These are phyloP conservation scores for Seira sanloemensis DNA, from an alignment of 2,888 invertebrate species.

Conservation along the genomic window DNA sequence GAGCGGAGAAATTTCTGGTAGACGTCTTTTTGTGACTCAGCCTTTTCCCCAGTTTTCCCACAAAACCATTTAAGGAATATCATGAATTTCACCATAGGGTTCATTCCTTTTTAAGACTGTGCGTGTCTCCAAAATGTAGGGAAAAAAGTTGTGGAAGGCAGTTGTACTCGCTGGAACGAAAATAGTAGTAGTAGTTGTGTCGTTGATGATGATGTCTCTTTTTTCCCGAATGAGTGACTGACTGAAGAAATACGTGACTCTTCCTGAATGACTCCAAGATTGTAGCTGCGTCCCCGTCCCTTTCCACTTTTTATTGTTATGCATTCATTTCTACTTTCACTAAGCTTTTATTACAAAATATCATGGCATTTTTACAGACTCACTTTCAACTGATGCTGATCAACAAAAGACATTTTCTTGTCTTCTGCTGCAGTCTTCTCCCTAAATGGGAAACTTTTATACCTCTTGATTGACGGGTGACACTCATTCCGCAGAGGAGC, in stretches of 20 bases:
- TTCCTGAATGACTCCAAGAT: constrained; percentile 41
- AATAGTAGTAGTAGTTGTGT: too few species aligned
- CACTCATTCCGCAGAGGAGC: constrained; percentile 49
- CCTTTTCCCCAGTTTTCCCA: too few species aligned
- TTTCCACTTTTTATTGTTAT: constrained; percentile 18
- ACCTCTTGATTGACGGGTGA: constrained; percentile 72
- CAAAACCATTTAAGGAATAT: too few species aligned
- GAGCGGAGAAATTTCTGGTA: too few species aligned
- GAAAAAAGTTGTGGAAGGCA: too few species aligned
- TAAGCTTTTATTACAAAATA: constrained; percentile 19
- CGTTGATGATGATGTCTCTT: constrained; percentile 34
- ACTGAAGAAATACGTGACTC: constrained; percentile 37
- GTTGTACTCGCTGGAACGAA: too few species aligned
- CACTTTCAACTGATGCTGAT: constrained; percentile 18
- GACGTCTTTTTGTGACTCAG: too few species aligned
- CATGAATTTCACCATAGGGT: constrained; percentile 17
- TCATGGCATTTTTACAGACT: neutral
- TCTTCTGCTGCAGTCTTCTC: constrained; percentile 28
- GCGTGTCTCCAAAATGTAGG: too few species aligned
- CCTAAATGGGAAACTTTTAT: constrained; percentile 70
- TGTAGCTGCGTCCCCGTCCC: constrained; percentile 21
- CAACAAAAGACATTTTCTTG: constrained; percentile 66
- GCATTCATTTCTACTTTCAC: constrained; percentile 35
- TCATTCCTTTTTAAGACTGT: too few species aligned
- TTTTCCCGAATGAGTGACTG: constrained; percentile 31